Percentiles rank a stretch among this genome's conserved stretches.
Conservation (phyloP, 2,113 vertebrate species). For the Xenopus borealis region DNA sequence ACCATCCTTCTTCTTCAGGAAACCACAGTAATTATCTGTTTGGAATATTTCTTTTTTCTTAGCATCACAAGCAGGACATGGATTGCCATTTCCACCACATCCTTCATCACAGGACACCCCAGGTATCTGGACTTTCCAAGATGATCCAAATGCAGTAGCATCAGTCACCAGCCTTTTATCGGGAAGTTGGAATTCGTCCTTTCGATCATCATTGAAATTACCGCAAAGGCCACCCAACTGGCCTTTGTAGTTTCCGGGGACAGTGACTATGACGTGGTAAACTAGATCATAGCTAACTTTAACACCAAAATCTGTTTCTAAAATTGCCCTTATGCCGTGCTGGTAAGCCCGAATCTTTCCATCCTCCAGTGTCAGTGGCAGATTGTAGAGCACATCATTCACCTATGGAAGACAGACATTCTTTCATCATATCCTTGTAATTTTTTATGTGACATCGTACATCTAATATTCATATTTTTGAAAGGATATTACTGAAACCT, state of each 20-base stretch:
- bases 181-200: conserved; percentile 56
- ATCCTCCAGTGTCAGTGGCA: conserved; percentile 45
- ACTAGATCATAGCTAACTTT: conserved; percentile 54
- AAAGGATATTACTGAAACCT: too few relatives aligned
- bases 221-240: conserved; percentile 67
- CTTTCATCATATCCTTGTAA: too few relatives aligned
- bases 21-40: conserved; percentile 56
- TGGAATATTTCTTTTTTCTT: conserved; percentile 54
- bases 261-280: conserved; percentile 48
- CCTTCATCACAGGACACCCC: neutral
- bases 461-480: too few relatives aligned
- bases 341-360: conserved; percentile 48
- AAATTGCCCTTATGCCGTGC: conserved; percentile 43
- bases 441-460: too few relatives aligned
- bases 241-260: conserved; percentile 53
- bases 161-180: conserved; percentile 16
- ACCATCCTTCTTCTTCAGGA: conserved; percentile 53
- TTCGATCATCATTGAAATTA: conserved; percentile 53
- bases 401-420: conserved; percentile 52
- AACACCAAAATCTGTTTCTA: conserved; percentile 58
- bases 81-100: conserved; percentile 29
- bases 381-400: conserved; percentile 48
- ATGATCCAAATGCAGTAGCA: conserved; percentile 40
- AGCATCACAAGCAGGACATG: conserved; percentile 44
- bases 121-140: conserved; percentile 49